Evolutionary conservation across 2,797 vertebrate genomes (phyloP), one percentile per base, ranked within the genome.

Genomic region (Melanogrammus aeglefinus): DNA sequence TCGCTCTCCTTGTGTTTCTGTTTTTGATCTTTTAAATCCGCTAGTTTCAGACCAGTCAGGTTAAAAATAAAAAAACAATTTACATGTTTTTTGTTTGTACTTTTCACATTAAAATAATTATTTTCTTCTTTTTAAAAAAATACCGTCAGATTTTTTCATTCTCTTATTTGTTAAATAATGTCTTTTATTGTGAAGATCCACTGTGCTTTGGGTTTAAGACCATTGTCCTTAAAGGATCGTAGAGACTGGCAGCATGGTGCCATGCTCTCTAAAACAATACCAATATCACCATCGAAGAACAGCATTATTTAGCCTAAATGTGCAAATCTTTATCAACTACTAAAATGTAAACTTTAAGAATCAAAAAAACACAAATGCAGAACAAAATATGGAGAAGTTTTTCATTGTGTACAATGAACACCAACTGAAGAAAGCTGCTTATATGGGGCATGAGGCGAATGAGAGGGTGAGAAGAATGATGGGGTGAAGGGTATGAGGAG

Each of bases 331-430:
- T 90, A 93, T 92, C 80, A 83, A 85, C 94, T 93, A 88, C 89
- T 92, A 90, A 95, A 94, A 95, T 94, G 93, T 94, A 94, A 96
- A 95, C 93, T 91, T 95, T 92, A 90, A 90, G 92, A 95, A 92
- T 86, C 91, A 93, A 92, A 92, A 92, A 91, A 89, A 83, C 82
- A 93, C 84, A 94, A 92, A 88, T 81, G 84, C 75, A 83, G 81
- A 89, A 84, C 93, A 92, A 90, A 94, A 89, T 89, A 86, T 70
- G 66, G n/a, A 27, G 66, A 83, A 90, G 90, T 86, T 88, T 86
- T 83, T 86, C 76, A 79, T 84, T 89, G 86, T 86, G 76, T 91
- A 93, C 86, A 93, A 87, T 86, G 87, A 89, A 91, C 88, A 87
- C 88, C 79, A 71, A 92, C 87, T 72, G 84, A 75, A 76, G 90